Conservation (phyloP, 2,113 vertebrate species). For the Xiphophorus couchianus region DNA sequence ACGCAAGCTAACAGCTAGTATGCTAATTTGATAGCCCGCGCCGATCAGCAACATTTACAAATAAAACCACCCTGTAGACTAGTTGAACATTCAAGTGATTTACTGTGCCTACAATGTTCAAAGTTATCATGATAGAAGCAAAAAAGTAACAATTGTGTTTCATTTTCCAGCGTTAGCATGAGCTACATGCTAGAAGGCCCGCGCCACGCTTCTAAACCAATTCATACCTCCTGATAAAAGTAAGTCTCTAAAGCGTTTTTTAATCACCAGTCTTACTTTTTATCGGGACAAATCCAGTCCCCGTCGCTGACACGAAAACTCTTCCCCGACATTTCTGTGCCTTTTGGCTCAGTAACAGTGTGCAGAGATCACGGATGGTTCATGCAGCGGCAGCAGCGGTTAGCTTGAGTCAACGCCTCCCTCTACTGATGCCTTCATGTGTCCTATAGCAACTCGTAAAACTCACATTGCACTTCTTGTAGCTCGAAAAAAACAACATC, state of each 20-base stretch:
- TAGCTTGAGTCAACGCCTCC: background rate
- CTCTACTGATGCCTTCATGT: constrained; percentile 47
- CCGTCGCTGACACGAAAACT: constrained; percentile 98
- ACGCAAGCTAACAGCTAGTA: constrained; percentile 32
- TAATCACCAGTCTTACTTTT: constrained; percentile 85
- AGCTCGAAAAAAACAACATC: background rate
- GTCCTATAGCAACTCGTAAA: background rate
- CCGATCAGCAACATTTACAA: background rate
- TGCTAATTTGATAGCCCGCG: background rate
- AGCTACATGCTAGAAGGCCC: constrained; percentile 49
- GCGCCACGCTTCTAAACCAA: background rate
- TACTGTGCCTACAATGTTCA: fast-evolving
- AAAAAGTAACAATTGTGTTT: background rate
- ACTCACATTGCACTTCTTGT: background rate
- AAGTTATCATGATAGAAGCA: fast-evolving
- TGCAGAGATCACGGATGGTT: constrained; percentile 4
- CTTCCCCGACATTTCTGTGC: constrained; percentile 89
- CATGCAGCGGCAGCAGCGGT: constrained; percentile 11
- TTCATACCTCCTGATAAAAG: background rate
- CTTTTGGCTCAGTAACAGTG: constrained; percentile 23
- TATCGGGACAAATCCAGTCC: constrained; percentile 98
- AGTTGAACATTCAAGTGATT: fast-evolving
- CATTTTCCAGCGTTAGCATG: constrained; percentile 3
- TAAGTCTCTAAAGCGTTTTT: fast-evolving
- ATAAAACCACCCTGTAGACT: fast-evolving